These are phyloP conservation scores for Drosophila borborema DNA, from an alignment of 2,888 invertebrate genomes.

Conservation along the genomic window DNA sequence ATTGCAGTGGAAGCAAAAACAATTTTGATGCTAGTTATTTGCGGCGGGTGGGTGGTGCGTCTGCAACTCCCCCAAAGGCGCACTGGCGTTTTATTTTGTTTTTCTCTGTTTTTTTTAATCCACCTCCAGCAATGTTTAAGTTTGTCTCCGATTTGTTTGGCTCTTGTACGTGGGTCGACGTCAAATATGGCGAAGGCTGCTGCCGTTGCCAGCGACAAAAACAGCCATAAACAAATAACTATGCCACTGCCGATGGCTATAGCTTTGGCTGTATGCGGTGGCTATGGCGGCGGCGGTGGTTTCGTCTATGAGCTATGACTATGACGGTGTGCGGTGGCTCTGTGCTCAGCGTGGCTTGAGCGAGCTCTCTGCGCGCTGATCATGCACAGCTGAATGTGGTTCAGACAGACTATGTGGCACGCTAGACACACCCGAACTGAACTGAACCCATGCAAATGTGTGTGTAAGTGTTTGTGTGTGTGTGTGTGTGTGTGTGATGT, in stretches of 20 bases:
- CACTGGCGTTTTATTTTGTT: slow-evolving; percentile 7
- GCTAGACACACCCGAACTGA: slow-evolving; percentile 52
- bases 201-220: slow-evolving; percentile 47
- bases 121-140: slow-evolving; percentile 60
- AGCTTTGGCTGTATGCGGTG: slow-evolving; percentile 19
- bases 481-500: slow-evolving; percentile 1
- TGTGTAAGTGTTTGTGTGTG: slow-evolving; percentile 14
- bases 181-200: slow-evolving; percentile 47
- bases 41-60: slow-evolving; percentile 45
- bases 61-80: slow-evolving; percentile 6
- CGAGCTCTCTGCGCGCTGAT: slow-evolving; percentile 58
- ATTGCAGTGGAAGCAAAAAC: slow-evolving; percentile 12
- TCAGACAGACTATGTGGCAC: slow-evolving; percentile 46
- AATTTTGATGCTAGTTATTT: slow-evolving; percentile 19
- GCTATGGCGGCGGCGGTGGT: background rate
- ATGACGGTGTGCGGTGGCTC: slow-evolving; percentile 6
- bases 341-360: slow-evolving; percentile 31
- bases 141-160: slow-evolving; percentile 78
- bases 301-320: slow-evolving; percentile 13
- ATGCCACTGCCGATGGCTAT: slow-evolving; percentile 61
- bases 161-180: slow-evolving; percentile 70
- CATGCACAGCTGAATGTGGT: slow-evolving; percentile 56
- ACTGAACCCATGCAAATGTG: slow-evolving; percentile 16
- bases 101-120: slow-evolving; percentile 3
- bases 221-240: slow-evolving; percentile 64